A percentile compares a stretch with the other conserved stretches of the same genome.
phyloP scores from a whole-genome alignment of 92 coral and sea anemone species.

The Parazoanthus atlanticus region DNA sequence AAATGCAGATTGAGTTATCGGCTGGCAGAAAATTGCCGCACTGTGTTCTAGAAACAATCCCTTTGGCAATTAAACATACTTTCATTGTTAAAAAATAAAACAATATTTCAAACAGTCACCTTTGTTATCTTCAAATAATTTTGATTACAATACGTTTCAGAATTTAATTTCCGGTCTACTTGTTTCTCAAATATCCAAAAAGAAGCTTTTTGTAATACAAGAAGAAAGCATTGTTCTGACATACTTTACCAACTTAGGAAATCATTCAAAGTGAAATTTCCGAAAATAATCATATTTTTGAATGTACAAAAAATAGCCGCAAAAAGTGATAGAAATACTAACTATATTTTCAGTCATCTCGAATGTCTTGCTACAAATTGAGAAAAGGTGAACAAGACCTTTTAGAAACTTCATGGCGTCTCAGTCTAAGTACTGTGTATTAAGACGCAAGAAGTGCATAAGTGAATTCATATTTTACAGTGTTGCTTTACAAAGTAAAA shows the following conservation, averaged over 20 bases:
- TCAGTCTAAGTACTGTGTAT: background rate
- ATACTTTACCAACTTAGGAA: background rate
- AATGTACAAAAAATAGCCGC: too few relatives aligned
- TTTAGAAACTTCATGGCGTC: background rate
- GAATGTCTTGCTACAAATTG: background rate
- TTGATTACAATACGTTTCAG: background rate
- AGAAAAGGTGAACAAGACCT: background rate
- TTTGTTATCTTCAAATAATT: background rate
- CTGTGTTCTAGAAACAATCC: background rate
- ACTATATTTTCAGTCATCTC: background rate
- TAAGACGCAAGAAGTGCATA: background rate
- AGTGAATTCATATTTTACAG: background rate
- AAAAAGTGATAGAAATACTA: too few relatives aligned
- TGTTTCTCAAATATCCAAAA: too few relatives aligned
- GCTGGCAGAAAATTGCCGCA: background rate
- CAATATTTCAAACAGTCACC: background rate
- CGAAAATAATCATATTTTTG: background rate
- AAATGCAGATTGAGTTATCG: background rate
- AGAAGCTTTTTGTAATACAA: background rate
- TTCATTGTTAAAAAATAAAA: background rate
- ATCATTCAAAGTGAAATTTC: background rate
- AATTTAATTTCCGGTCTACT: background rate
- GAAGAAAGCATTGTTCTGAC: background rate
- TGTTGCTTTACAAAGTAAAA: too few relatives aligned
- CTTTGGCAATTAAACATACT: background rate